Evolutionary conservation across 2,888 invertebrate genomes (phyloP).

Genomic region (Deroplatys truncata): DNA sequence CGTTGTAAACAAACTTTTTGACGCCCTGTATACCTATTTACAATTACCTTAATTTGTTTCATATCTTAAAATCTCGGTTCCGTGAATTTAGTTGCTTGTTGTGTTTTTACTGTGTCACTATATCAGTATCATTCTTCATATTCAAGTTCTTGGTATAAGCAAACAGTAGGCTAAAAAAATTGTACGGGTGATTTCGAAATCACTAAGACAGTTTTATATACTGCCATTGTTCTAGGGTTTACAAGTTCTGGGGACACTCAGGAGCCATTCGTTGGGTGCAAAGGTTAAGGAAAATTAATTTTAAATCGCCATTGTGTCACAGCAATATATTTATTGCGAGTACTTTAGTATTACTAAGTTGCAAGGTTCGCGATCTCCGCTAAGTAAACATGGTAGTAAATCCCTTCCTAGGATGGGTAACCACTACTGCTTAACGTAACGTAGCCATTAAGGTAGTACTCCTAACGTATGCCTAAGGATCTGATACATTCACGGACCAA

Average conservation of each 20-base stretch:
- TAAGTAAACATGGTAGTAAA: not conserved
- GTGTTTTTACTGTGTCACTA: too few relatives aligned
- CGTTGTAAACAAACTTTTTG: too few relatives aligned
- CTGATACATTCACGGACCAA: too few relatives aligned
- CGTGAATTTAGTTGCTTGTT: too few relatives aligned
- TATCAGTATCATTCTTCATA: too few relatives aligned
- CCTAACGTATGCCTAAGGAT: too few relatives aligned
- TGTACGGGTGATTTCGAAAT: not conserved
- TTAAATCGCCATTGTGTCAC: not conserved
- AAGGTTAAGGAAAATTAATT: not conserved
- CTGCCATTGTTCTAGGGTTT: not conserved
- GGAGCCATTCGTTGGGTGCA: not conserved
- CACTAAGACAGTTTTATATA: not conserved
- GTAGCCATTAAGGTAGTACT: not conserved
- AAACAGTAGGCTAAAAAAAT: not conserved
- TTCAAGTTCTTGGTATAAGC: too few relatives aligned
- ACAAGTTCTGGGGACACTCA: not conserved
- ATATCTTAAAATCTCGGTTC: too few relatives aligned
- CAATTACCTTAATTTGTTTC: too few relatives aligned
- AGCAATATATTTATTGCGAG: not conserved
- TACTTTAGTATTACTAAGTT: not conserved
- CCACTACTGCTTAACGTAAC: not conserved
- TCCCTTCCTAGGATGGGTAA: not conserved
- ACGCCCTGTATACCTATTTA: too few relatives aligned
- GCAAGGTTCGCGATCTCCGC: not conserved